A percentile compares a stretch with the other conserved stretches of the same genome.
Evolutionary conservation across 2,888 invertebrate species (phyloP).

Genomic region (Limnephilus auricula): DNA sequence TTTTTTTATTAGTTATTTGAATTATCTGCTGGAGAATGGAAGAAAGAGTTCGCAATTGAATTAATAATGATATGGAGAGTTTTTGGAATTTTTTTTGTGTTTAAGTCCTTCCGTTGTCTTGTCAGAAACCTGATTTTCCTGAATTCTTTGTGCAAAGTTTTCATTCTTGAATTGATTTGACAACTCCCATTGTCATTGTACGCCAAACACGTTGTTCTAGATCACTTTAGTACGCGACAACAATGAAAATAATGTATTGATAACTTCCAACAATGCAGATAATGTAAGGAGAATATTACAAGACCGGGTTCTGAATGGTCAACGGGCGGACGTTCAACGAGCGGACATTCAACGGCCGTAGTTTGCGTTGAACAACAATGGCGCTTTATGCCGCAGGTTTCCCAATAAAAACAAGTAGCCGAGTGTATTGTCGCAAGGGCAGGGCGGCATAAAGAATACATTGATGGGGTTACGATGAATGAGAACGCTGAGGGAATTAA

Average conservation of each 20-base stretch:
- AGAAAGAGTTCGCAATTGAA: neutral
- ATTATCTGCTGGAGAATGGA: neutral
- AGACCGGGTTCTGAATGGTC: slow-evolving; percentile 40
- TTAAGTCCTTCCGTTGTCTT: neutral
- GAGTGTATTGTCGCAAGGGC: slow-evolving; percentile 24
- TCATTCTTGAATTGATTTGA: slow-evolving; percentile 27
- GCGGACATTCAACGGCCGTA: neutral
- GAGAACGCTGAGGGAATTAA: slow-evolving; percentile 38
- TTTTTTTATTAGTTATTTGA: neutral
- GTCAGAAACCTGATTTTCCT: slow-evolving; percentile 35
- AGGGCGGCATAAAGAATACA: slow-evolving; percentile 31
- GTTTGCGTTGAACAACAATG: slow-evolving; percentile 44
- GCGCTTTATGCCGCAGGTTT: slow-evolving; percentile 43
- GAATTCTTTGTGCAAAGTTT: neutral
- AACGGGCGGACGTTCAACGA: slow-evolving; percentile 43
- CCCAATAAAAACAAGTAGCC: slow-evolving; percentile 48
- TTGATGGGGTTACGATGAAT: slow-evolving; percentile 43
- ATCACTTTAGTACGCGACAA: slow-evolving; percentile 21
- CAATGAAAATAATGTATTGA: slow-evolving; percentile 40
- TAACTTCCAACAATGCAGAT: neutral
- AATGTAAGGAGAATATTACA: slow-evolving; percentile 31
- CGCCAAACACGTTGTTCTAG: slow-evolving; percentile 31
- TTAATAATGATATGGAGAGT: neutral
- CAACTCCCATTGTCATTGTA: slow-evolving; percentile 15
- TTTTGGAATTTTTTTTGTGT: neutral